Evolutionary conservation across 2,113 vertebrate genomes (phyloP).

Genomic region (Pomatostomus ruficeps): DNA sequence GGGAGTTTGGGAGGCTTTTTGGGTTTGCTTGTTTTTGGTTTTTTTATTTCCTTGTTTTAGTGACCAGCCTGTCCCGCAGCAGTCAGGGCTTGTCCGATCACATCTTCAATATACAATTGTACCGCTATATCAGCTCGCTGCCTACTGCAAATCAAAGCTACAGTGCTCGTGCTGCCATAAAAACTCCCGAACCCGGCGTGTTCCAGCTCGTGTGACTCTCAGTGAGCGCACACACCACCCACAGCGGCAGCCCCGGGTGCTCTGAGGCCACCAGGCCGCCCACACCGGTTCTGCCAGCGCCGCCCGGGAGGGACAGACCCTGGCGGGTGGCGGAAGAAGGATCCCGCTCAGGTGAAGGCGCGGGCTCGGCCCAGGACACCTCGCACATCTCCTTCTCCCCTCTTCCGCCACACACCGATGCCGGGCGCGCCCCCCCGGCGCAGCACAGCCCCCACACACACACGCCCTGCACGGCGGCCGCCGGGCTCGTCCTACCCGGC

Average conservation of each 20-base stretch:
- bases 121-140: rapidly evolving
- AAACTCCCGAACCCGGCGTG: rapidly evolving
- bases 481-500: constrained; percentile 74
- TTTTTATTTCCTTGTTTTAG: neutral
- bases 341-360: rapidly evolving
- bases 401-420: too few relatives aligned
- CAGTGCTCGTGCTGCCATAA: too few relatives aligned
- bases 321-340: rapidly evolving
- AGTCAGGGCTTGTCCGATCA: neutral
- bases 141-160: neutral
- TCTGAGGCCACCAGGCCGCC: neutral
- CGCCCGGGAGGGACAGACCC: too few relatives aligned
- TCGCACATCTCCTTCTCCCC: too few relatives aligned
- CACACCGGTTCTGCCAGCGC: neutral
- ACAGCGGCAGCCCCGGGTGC: rapidly evolving
- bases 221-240: rapidly evolving
- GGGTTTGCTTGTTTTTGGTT: neutral
- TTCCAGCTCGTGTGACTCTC: rapidly evolving
- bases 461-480: neutral
- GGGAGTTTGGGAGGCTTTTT: neutral
- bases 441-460: neutral
- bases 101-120: rapidly evolving
- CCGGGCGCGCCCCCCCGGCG: neutral
- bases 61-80: neutral
- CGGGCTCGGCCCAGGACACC: neutral